phyloP scores from a whole-genome alignment of 2,797 vertebrate genomes.

The Lemur catta region DNA sequence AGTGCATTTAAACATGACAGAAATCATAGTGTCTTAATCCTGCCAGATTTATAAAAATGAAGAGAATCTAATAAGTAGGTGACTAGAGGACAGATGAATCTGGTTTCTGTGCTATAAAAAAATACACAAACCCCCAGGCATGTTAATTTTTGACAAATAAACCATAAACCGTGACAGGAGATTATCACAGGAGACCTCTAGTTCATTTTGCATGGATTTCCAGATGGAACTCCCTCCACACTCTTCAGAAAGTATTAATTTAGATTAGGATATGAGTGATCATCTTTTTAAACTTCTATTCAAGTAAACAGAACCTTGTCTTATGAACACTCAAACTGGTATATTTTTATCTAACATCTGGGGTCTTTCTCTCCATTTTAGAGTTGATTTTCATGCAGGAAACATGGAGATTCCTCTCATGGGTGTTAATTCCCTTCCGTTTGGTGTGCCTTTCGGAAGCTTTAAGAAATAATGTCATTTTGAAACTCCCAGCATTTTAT shows the following conservation, averaged over 20 bases:
- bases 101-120: slow-evolving; percentile 48
- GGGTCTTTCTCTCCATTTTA: not conserved
- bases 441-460: not conserved
- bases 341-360: slow-evolving; percentile 11
- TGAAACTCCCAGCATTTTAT: not conserved
- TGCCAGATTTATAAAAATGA: slow-evolving; percentile 61
- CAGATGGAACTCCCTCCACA: slow-evolving; percentile 57
- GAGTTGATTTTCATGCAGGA: slow-evolving; percentile 16
- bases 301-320: slow-evolving; percentile 2
- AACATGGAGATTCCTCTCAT: not conserved
- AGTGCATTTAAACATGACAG: slow-evolving; percentile 53
- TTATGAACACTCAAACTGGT: slow-evolving; percentile 13
- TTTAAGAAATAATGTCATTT: slow-evolving; percentile 1
- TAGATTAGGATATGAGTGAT: slow-evolving; percentile 62
- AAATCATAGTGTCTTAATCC: slow-evolving; percentile 62
- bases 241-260: slow-evolving; percentile 69
- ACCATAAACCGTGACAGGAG: slow-evolving; percentile 45
- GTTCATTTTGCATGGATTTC: slow-evolving; percentile 48
- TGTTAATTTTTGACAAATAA: slow-evolving; percentile 76
- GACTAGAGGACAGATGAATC: slow-evolving; percentile 60
- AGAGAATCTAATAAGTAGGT: slow-evolving; percentile 64
- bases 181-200: slow-evolving; percentile 52
- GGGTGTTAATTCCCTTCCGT: not conserved
- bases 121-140: slow-evolving; percentile 45
- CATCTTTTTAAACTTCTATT: slow-evolving; percentile 48